These are phyloP conservation scores for Alloplasta piceator DNA, from an alignment of 2,888 invertebrate genomes.

Conservation along the genomic window DNA sequence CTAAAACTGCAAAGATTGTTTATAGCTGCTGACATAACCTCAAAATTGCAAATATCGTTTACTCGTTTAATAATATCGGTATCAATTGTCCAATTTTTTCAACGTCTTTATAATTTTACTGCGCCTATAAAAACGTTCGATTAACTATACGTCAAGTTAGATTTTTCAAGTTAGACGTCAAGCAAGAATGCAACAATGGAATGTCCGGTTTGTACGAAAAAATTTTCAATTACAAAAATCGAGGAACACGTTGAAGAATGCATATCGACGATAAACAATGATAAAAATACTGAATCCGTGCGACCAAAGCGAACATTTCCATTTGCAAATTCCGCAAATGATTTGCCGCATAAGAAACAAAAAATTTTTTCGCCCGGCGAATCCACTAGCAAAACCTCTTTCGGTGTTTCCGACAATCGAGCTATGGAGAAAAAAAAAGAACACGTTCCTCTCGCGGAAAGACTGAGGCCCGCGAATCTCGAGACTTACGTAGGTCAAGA, in stretches of 20 bases:
- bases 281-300: slow-evolving; percentile 69
- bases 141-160: too few relatives aligned
- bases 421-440: slow-evolving; percentile 38
- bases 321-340: slow-evolving; percentile 67
- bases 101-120: too few relatives aligned
- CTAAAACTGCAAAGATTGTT: too few relatives aligned
- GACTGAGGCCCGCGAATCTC: slow-evolving; percentile 88
- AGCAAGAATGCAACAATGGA: slow-evolving; percentile 74
- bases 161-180: too few relatives aligned
- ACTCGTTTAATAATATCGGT: too few relatives aligned
- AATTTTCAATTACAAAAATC: slow-evolving; percentile 83
- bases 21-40: too few relatives aligned
- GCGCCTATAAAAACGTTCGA: too few relatives aligned
- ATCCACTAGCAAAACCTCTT: neutral
- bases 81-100: too few relatives aligned
- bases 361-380: slow-evolving; percentile 34
- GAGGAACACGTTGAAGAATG: slow-evolving; percentile 88
- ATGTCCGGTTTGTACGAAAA: slow-evolving; percentile 87
- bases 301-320: slow-evolving; percentile 75
- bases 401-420: neutral
- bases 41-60: too few relatives aligned
- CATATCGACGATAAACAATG: slow-evolving; percentile 85
- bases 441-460: slow-evolving; percentile 88
- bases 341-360: slow-evolving; percentile 60
- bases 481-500: slow-evolving; percentile 89